A percentile compares a stretch with the other conserved stretches of the same genome.
phyloP scores from a whole-genome alignment of 2,888 invertebrate species.

The Gastracanthus pulcherrimus region DNA sequence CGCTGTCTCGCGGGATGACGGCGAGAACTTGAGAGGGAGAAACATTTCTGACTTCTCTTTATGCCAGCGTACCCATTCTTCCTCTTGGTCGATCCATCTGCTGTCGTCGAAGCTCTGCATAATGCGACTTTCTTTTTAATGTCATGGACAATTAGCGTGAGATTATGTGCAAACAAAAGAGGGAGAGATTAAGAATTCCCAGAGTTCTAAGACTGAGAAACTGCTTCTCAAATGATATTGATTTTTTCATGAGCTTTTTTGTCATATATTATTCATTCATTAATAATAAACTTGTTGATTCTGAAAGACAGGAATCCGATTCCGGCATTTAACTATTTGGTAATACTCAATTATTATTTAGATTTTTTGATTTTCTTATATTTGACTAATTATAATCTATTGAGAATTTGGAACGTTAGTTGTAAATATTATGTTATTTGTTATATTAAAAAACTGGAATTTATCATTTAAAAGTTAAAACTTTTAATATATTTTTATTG shows the following conservation, averaged over 20 bases:
- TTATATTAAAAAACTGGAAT: too few species aligned
- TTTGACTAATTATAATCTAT: too few species aligned
- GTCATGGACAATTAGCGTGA: slow-evolving; percentile 19
- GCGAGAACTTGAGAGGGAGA: background rate
- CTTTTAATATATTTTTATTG: too few species aligned
- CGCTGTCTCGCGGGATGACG: background rate
- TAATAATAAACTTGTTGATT: background rate
- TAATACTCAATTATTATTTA: too few species aligned
- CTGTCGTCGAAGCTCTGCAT: slow-evolving; percentile 6
- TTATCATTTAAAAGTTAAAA: too few species aligned
- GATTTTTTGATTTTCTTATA: too few species aligned
- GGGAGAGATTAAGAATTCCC: background rate
- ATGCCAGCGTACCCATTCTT: background rate
- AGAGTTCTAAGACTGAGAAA: background rate
- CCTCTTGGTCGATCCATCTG: slow-evolving; percentile 5
- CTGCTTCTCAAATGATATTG: background rate
- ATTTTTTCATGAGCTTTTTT: background rate
- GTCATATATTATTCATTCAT: background rate
- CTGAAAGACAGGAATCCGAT: too few species aligned
- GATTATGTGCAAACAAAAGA: background rate
- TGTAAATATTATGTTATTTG: too few species aligned
- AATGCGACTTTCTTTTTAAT: slow-evolving; percentile 17
- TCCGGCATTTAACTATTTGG: too few species aligned
- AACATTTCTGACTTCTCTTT: slow-evolving; percentile 8
- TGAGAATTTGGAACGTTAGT: too few species aligned